These are phyloP conservation scores for Nicator chloris DNA, from an alignment of 2,113 vertebrate genomes.

Conservation along the genomic window DNA sequence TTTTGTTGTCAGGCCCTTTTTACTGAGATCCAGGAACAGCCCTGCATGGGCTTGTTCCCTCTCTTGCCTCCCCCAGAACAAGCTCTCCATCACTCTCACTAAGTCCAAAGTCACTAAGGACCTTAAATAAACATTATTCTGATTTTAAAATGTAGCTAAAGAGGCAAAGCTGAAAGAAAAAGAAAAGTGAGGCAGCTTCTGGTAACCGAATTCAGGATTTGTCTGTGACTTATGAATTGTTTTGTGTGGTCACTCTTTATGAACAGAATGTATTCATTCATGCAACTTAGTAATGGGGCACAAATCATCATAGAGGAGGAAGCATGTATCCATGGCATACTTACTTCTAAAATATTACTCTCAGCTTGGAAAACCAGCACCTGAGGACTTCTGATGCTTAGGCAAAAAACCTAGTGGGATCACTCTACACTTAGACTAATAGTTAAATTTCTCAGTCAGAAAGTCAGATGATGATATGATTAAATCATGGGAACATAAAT, in stretches of 20 bases:
- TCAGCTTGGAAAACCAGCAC: not conserved
- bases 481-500: slow-evolving; percentile 57
- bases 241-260: not conserved
- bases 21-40: not conserved
- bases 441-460: not conserved
- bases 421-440: not conserved
- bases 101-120: not conserved
- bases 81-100: not conserved
- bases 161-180: not conserved
- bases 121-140: not conserved
- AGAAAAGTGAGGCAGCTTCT: not conserved
- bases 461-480: slow-evolving; percentile 30
- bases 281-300: not conserved
- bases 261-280: not conserved
- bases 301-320: not conserved
- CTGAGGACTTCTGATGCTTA: not conserved
- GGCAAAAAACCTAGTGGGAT: not conserved
- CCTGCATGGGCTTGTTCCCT: not conserved
- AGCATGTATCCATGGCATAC: not conserved
- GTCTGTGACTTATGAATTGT: not conserved
- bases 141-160: not conserved
- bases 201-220: not conserved
- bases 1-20: not conserved
- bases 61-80: not conserved
- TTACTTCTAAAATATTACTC: not conserved